Conservation (phyloP, 2,888 invertebrate genomes). For the Drosophila infuscata region DNA sequence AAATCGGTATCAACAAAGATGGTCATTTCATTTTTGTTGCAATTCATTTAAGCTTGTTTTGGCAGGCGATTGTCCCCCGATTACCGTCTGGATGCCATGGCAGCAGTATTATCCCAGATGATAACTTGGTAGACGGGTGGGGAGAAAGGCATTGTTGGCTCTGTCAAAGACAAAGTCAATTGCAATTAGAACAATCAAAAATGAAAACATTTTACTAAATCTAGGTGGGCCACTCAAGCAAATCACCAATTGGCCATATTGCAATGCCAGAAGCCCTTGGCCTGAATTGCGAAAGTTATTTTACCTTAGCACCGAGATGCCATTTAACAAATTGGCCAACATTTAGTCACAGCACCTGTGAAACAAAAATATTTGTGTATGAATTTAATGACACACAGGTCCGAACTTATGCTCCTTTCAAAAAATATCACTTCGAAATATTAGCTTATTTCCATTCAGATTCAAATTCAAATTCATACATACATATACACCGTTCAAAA, state of each 20-base stretch:
- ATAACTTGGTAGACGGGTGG: slow-evolving; percentile 10
- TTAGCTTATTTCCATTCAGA: background rate
- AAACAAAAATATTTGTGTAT: background rate
- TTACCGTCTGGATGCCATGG: slow-evolving; percentile 37
- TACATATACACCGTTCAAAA: too few relatives aligned
- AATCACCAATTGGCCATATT: slow-evolving; percentile 30
- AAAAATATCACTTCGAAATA: slow-evolving; percentile 2
- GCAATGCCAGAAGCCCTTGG: slow-evolving; percentile 23
- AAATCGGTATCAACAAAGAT: slow-evolving; percentile 39
- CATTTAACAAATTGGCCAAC: slow-evolving; percentile 50
- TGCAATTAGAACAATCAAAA: slow-evolving; percentile 54
- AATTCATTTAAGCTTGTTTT: slow-evolving; percentile 26
- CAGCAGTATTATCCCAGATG: slow-evolving; percentile 26
- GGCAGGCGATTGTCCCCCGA: slow-evolving; percentile 6
- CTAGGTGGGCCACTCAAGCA: slow-evolving; percentile 19
- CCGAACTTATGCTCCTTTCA: slow-evolving; percentile 2
- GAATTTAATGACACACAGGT: background rate
- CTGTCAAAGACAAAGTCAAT: slow-evolving; percentile 37
- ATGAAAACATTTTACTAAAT: slow-evolving; percentile 34
- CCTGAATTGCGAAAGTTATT: slow-evolving; percentile 18
- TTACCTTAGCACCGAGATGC: slow-evolving; percentile 8
- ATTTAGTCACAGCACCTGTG: slow-evolving; percentile 7
- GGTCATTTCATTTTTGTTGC: slow-evolving; percentile 21
- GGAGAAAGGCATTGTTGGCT: background rate
- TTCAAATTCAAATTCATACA: background rate